Conservation (phyloP, 2,888 invertebrate genomes). For the Pecten maximus region DNA sequence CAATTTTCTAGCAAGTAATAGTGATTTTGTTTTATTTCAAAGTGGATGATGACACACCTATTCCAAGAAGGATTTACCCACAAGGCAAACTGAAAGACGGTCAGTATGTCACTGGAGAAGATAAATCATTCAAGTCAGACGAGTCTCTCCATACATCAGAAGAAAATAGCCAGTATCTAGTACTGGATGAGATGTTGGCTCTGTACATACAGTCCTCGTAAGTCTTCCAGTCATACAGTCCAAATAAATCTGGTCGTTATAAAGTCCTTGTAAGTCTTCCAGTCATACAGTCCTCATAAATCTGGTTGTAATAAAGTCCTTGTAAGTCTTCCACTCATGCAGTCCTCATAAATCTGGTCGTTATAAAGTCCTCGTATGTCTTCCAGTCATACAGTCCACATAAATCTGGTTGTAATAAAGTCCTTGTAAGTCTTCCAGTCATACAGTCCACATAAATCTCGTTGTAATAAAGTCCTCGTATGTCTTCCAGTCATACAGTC, state of each 20-base stretch:
- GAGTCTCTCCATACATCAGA: neutral
- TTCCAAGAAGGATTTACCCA: neutral
- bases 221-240: neutral
- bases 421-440: neutral
- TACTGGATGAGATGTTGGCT: neutral
- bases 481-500: neutral
- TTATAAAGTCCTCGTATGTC: too few species aligned
- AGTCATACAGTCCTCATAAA: neutral
- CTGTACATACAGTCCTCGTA: neutral
- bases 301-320: neutral
- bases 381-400: too few species aligned
- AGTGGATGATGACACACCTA: neutral
- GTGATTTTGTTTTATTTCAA: neutral
- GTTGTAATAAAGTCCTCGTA: neutral
- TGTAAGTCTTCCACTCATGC: neutral
- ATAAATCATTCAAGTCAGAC: slow-evolving; percentile 2
- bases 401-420: neutral
- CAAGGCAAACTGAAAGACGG: neutral
- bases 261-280: neutral
- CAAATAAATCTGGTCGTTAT: neutral
- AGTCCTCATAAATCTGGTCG: too few species aligned
- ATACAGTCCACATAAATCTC: neutral
- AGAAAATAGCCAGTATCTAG: neutral
- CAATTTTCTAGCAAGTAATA: too few species aligned
- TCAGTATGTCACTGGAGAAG: neutral